Conservation (phyloP, 2,113 vertebrate species). For the Empidonax traillii region DNA sequence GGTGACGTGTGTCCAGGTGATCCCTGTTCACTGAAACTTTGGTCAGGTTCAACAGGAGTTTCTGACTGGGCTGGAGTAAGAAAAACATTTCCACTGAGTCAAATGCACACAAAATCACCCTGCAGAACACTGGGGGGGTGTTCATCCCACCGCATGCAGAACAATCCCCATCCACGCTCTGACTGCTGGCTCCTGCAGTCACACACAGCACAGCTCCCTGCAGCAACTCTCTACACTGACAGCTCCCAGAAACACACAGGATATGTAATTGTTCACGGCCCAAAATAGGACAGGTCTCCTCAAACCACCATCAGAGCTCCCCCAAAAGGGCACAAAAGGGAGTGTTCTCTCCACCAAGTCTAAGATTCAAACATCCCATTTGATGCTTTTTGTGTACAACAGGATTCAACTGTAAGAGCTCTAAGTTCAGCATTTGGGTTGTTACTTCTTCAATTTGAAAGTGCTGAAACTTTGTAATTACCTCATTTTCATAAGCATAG, state of each 20-base stretch:
- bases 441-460: not conserved
- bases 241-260: not conserved
- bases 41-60: slow-evolving; percentile 61
- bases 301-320: not conserved
- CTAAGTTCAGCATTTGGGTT: not conserved
- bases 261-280: not conserved
- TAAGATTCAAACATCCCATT: not conserved
- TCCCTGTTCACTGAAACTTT: slow-evolving; percentile 48
- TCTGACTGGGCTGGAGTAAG: slow-evolving; percentile 64
- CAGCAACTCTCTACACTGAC: not conserved
- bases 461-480: not conserved
- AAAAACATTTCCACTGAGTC: not conserved
- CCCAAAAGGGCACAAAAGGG: not conserved
- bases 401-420: not conserved
- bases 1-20: slow-evolving; percentile 44
- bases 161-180: not conserved
- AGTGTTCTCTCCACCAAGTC: not conserved
- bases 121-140: not conserved
- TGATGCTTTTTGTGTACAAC: not conserved
- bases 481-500: not conserved
- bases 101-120: not conserved
- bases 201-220: not conserved
- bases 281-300: not conserved
- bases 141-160: not conserved
- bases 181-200: not conserved